Percentiles rank a stretch among this genome's conserved stretches.
phyloP scores from a whole-genome alignment of 2,888 invertebrate species.

The Phrixothrix hirtus region DNA sequence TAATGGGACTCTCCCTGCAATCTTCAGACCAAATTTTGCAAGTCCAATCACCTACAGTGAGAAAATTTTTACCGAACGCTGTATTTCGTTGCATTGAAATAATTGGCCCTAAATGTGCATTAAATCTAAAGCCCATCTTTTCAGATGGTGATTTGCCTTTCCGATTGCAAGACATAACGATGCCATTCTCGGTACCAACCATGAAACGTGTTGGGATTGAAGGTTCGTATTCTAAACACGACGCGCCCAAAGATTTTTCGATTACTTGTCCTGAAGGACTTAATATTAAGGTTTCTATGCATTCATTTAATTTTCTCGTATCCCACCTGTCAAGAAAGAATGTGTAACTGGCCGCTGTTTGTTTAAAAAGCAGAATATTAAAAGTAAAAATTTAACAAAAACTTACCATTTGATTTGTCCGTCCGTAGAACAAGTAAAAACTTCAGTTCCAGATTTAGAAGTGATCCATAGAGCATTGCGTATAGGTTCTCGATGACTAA shows the following conservation, averaged over 20 bases:
- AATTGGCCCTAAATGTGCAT: constrained; percentile 85
- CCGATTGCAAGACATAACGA: constrained; percentile 67
- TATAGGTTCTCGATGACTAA: constrained; percentile 87
- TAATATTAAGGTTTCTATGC: constrained; percentile 72
- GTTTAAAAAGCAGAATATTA: no score
- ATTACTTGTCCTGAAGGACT: constrained; percentile 68
- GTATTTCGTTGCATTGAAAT: constrained; percentile 90
- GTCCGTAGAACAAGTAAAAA: constrained; percentile 91
- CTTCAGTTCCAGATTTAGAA: constrained; percentile 92
- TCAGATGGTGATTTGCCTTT: constrained; percentile 78
- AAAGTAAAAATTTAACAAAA: background rate
- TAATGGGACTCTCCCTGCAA: constrained; percentile 88
- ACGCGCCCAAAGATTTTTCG: constrained; percentile 71
- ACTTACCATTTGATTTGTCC: constrained; percentile 80
- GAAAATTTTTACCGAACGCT: constrained; percentile 91
- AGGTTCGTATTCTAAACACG: constrained; percentile 78
- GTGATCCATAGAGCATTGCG: constrained; percentile 89
- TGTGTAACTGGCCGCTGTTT: no score
- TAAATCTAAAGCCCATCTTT: constrained; percentile 71
- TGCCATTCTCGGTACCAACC: constrained; percentile 70
- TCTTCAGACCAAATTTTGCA: constrained; percentile 96
- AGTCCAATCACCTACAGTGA: constrained; percentile 95
- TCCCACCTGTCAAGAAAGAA: constrained; percentile 88
- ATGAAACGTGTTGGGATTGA: constrained; percentile 75
- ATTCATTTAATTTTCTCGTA: constrained; percentile 71